phyloP scores from a whole-genome alignment of 1,140 invertebrate genomes.

The Hycleus cichorii region DNA sequence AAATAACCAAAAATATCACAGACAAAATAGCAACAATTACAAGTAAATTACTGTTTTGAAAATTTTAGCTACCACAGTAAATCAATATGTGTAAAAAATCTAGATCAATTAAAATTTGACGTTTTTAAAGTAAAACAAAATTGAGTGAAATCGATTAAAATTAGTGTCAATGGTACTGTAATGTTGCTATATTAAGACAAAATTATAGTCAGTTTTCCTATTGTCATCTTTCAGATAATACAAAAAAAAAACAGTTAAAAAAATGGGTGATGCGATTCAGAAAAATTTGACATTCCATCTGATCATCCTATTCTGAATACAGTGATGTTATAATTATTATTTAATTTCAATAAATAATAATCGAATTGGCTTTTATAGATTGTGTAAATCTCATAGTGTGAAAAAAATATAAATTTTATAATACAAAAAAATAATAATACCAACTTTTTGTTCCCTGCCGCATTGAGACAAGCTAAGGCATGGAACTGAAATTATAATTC shows the following conservation, averaged over 20 bases:
- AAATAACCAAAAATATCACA: conserved; percentile 14
- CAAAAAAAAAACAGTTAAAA: conserved; percentile 1
- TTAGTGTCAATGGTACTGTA: background rate
- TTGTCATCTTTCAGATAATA: conserved; percentile 7
- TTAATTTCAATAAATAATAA: conserved; percentile 7
- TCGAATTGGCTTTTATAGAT: no score
- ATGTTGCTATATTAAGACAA: conserved; percentile 10
- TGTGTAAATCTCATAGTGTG: no score
- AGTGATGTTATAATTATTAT: conserved; percentile 7
- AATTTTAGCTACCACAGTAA: no score
- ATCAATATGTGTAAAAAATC: no score
- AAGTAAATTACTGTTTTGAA: background rate
- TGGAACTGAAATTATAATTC: conserved; percentile 1
- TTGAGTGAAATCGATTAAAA: no score
- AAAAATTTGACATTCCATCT: background rate
- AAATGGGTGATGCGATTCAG: background rate
- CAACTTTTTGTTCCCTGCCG: conserved; percentile 7
- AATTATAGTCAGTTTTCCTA: conserved; percentile 8
- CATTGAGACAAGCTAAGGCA: conserved; percentile 13
- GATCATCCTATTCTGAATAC: background rate
- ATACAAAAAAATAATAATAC: conserved; percentile 1
- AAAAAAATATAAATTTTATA: conserved; percentile 1
- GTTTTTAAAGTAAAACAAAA: no score
- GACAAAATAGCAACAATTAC: conserved; percentile 14
- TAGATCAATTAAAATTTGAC: no score